Evolutionary conservation across 2,797 vertebrate genomes (phyloP).

Genomic region (Lagodon rhomboides): DNA sequence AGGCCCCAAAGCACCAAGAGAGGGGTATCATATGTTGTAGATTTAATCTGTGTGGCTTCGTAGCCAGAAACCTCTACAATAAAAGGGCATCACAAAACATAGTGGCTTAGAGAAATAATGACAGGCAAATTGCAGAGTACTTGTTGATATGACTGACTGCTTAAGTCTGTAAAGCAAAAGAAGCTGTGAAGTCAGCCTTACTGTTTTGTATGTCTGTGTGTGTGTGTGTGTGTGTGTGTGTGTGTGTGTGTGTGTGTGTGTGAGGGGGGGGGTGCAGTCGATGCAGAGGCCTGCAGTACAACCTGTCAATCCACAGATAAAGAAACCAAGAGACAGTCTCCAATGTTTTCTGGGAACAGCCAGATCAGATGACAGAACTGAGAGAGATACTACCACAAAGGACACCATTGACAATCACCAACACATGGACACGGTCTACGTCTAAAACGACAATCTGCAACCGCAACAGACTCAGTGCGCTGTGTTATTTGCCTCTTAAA

Average conservation of each 20-base stretch:
- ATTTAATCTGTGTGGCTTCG: slow-evolving; percentile 8
- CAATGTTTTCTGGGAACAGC: slow-evolving; percentile 71
- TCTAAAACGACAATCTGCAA: slow-evolving; percentile 23
- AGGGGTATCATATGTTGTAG: not conserved
- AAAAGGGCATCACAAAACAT: slow-evolving; percentile 4
- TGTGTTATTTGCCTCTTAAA: not conserved
- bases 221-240: slow-evolving; percentile 9
- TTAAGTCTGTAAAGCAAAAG: not conserved
- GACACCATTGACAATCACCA: slow-evolving; percentile 59
- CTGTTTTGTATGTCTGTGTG: slow-evolving; percentile 19
- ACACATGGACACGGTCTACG: slow-evolving; percentile 41
- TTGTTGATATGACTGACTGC: slow-evolving; percentile 5
- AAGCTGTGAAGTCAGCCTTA: not conserved
- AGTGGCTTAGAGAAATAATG: not conserved
- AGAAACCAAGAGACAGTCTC: slow-evolving; percentile 69
- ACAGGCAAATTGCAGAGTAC: not conserved
- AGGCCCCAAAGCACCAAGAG: not conserved
- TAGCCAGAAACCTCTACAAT: not conserved
- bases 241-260: no score
- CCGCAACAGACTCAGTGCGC: not conserved
- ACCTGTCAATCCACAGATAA: slow-evolving; percentile 71
- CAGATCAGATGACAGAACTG: slow-evolving; percentile 74
- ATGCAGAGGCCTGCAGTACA: slow-evolving; percentile 47
- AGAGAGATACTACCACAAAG: slow-evolving; percentile 67
- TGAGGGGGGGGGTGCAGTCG: not conserved